Conservation (phyloP, 2,888 invertebrate species). For the Leptopilina drosophilae region DNA sequence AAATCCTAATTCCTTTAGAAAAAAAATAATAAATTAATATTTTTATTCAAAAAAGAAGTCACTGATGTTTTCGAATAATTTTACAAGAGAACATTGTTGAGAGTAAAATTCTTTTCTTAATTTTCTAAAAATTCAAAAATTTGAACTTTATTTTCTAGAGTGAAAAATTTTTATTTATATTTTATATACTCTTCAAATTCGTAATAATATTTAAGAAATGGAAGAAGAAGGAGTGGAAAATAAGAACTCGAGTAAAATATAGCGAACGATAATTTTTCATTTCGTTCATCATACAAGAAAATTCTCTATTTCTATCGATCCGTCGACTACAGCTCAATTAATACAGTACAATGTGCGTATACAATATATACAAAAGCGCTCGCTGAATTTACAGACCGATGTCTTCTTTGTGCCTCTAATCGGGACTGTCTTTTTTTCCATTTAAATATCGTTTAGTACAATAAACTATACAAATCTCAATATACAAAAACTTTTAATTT, state of each 20-base stretch:
- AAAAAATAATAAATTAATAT: no score
- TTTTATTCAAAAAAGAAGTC: no score
- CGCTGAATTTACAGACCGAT: constrained; percentile 68
- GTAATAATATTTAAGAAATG: background rate
- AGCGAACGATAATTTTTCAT: constrained; percentile 71
- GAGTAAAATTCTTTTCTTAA: no score
- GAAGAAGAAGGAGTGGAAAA: background rate
- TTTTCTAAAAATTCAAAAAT: no score
- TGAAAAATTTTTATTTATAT: no score
- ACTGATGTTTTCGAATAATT: no score
- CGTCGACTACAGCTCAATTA: constrained; percentile 68
- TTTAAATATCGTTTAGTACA: constrained; percentile 52
- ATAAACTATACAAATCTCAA: constrained; percentile 25
- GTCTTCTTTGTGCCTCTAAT: constrained; percentile 63
- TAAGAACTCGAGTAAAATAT: constrained; percentile 49
- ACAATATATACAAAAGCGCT: constrained; percentile 74
- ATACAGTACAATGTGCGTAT: constrained; percentile 73
- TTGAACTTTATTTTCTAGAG: no score
- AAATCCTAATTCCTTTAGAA: no score
- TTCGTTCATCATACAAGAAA: constrained; percentile 73
- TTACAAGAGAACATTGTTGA: no score
- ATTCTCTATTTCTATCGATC: constrained; percentile 66
- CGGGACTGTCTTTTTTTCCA: constrained; percentile 70
- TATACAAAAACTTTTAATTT: background rate
- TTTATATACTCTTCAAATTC: no score